phyloP scores from a whole-genome alignment of 2,888 invertebrate genomes.

The Pheosia tremula region DNA sequence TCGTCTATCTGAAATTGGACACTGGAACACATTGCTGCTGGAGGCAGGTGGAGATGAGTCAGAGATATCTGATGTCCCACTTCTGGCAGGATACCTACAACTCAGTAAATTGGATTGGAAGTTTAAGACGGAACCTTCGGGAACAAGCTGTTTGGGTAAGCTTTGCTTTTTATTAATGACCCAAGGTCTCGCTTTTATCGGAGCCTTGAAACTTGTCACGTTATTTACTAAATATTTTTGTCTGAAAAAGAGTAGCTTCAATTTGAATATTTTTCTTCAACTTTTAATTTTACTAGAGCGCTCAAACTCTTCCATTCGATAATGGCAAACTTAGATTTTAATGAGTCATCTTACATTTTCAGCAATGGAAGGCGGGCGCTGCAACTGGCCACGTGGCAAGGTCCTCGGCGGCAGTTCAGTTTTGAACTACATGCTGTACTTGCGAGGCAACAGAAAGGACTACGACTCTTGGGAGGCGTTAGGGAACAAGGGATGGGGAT shows the following conservation, averaged over 20 bases:
- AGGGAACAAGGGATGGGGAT: constrained; percentile 96
- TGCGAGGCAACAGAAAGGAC: constrained; percentile 94
- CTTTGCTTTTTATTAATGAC: not conserved
- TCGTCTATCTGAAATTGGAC: constrained; percentile 90
- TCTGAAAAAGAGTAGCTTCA: too few relatives aligned
- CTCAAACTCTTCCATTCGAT: too few relatives aligned
- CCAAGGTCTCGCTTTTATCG: not conserved
- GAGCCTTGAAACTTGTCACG: too few relatives aligned
- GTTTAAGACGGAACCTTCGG: constrained; percentile 95
- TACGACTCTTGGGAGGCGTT: constrained; percentile 95
- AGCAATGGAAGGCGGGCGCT: constrained; percentile 93
- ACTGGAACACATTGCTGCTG: constrained; percentile 91
- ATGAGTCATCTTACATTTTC: constrained; percentile 47
- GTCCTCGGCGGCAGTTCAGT: constrained; percentile 96
- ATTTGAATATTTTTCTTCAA: too few relatives aligned
- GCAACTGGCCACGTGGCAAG: constrained; percentile 97
- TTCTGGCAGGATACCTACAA: constrained; percentile 94
- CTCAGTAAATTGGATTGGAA: constrained; percentile 95
- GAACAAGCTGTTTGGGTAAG: constrained; percentile 91
- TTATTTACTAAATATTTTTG: too few relatives aligned
- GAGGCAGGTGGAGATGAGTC: constrained; percentile 97
- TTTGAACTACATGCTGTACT: constrained; percentile 96
- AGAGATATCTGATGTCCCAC: constrained; percentile 94
- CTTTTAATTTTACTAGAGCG: too few relatives aligned
- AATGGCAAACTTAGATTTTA: not conserved